These are phyloP conservation scores for Limnephilus lunatus DNA, from an alignment of 2,888 invertebrate species.

Conservation along the genomic window DNA sequence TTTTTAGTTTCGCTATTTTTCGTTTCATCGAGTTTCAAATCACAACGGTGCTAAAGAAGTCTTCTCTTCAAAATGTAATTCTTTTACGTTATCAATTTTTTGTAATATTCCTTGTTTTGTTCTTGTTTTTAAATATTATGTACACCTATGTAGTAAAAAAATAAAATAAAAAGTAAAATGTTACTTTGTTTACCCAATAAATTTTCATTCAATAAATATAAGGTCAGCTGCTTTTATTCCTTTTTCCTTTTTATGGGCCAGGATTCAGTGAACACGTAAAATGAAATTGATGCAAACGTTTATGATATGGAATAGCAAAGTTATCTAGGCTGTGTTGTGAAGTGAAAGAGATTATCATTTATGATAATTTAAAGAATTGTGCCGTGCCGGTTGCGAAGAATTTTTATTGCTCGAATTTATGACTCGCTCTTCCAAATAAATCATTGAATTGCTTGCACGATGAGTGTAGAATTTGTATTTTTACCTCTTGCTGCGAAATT, in stretches of 20 bases:
- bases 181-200: no score
- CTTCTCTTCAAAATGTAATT: no score
- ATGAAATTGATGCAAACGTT: background rate
- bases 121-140: no score
- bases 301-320: background rate
- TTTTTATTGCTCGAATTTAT: conserved; percentile 37
- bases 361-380: conserved; percentile 2
- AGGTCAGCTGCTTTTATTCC: background rate
- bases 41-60: no score
- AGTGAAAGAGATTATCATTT: background rate
- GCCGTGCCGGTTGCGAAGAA: conserved; percentile 19
- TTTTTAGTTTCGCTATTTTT: no score
- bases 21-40: no score
- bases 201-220: background rate
- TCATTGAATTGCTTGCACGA: conserved; percentile 9
- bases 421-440: conserved; percentile 12
- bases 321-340: background rate
- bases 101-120: no score
- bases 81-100: no score
- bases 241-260: background rate
- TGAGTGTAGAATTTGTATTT: conserved; percentile 9
- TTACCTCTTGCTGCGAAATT: background rate
- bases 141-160: no score
- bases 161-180: no score
- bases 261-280: background rate